Evolutionary conservation across 2,797 vertebrate genomes (phyloP), one percentile per base, ranked within the genome.

Genomic region (Brotula barbata): DNA sequence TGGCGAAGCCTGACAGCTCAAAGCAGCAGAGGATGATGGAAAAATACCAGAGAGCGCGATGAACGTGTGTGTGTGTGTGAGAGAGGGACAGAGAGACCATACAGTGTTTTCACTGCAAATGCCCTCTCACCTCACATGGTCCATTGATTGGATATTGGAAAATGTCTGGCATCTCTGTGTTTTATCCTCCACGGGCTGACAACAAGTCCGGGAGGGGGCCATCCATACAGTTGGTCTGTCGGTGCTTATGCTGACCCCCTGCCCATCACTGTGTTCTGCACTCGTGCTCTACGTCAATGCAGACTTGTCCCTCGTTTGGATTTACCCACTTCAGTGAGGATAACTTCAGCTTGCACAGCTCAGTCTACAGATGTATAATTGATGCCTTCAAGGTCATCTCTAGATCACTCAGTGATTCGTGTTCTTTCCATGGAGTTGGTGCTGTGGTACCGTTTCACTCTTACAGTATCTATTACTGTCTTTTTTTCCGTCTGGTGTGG

Each of bases 41-140:
- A 90, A 91, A 90, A 63, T 85, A 89, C 87, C 82, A 83, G 79
- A 71, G 64, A 52, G 41, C 2, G 71, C 77, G 64, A n/a, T 66
- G 51, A 36, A 50, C 47, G 48, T 36, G 58, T 61, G 58, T 59
- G 44, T 47, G 58, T 61, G 66, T 69, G 63, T 62, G 56, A 69
- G 60, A 45, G 67, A 57, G 43, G 37, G 56, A n/a, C n/a, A 13
- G 15, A 70, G 61, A 69, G 81, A 77, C 70, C 71, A 87, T 84
- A 89, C 89, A 86, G 62, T 88, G 89, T 90, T 90, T 90, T 85
- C 77, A 86, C 81, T 89, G 79, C 83, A 85, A 83, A 82, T 80
- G 76, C 81, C 82, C 79, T 56, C 20, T 65, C 71, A 71, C 78
- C 75, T 77, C 79, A 77, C 73, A 73, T 78, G 81, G 68, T 71